Evolutionary conservation across 2,888 invertebrate species (phyloP), one percentile per base, ranked within the genome.

Genomic region (Ichneumoninae sp.): DNA sequence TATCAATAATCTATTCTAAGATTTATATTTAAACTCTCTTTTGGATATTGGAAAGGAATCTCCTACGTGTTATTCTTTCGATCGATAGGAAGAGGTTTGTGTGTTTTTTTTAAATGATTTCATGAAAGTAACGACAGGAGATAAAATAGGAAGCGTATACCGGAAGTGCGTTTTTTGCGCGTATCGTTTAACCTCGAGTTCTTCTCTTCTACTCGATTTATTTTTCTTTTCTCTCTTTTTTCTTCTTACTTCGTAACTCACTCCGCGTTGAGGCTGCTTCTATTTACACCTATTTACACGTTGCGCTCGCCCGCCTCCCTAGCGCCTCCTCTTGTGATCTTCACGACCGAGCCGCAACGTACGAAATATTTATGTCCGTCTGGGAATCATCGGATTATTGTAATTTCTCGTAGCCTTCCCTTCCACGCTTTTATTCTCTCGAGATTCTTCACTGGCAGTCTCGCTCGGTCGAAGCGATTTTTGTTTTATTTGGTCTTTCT

Each of bases 231-330:
- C 40, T 40, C 40, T 5, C 36, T 68, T 78, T 47, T 57, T 26
- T 70, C 8, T 71, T 75, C 40, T 30, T 62, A 60, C 52, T 54
- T 30, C 71, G 66, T 80, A 60, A 69, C 76, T 83, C 76, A 81
- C 65, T 79, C 40, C 33, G 77, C 60, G 44, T 80, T 60, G n/a
- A 44, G 54, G 10, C 72, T 47, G 68, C 62, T 71, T 82, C 77
- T 89, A 90, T 89, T 86, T 90, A 90, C 90, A 89, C 82, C 88
- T 90, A 90, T 90, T 90, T 89, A 90, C 90, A 90, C 88, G 80
- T 83, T 83, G 81, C 22, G 30, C 60, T 75, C 57, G 50, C 8
- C 62, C 75, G 65, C 57, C 54, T 60, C 54, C 60, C 50, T 26
- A 16, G 26, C 78, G 76, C 70, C 44, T 44, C 77, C 26, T 40